Conservation (phyloP, 2,113 vertebrate genomes). For the Caracal caracal region DNA sequence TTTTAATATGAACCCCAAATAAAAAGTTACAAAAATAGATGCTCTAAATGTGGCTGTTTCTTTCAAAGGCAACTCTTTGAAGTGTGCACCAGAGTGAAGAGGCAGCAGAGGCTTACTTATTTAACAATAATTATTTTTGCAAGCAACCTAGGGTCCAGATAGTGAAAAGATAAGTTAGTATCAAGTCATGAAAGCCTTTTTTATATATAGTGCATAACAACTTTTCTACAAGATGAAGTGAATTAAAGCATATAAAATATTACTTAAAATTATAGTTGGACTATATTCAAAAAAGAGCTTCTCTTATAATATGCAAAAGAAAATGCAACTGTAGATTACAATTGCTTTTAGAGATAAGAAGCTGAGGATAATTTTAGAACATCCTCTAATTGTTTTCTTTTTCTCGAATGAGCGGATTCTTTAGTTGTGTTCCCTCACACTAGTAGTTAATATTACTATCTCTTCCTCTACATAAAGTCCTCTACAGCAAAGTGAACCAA, state of each 20-base stretch:
- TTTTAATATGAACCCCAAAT: neutral
- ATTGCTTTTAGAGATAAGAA: constrained; percentile 35
- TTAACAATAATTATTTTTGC: constrained; percentile 21
- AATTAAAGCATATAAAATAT: constrained; percentile 27
- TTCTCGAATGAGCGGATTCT: neutral
- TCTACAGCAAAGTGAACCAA: neutral
- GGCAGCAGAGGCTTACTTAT: neutral
- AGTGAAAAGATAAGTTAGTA: neutral
- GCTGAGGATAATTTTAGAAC: constrained; percentile 40
- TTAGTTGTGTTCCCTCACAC: neutral
- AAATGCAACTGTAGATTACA: neutral
- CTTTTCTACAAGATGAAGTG: neutral
- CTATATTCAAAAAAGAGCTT: constrained; percentile 12
- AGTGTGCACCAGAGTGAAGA: neutral
- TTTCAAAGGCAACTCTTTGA: neutral
- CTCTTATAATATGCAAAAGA: constrained; percentile 34
- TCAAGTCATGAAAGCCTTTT: neutral
- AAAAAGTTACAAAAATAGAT: neutral
- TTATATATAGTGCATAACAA: constrained; percentile 30
- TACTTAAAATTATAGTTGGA: constrained; percentile 56
- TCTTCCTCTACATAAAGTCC: neutral
- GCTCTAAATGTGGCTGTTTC: neutral
- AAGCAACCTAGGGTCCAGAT: neutral
- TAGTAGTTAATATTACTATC: neutral
- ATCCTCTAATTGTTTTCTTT: neutral